Evolutionary conservation across 2,888 invertebrate genomes (phyloP), one percentile per base, ranked within the genome.

Genomic region (Xiphydria camelus): DNA sequence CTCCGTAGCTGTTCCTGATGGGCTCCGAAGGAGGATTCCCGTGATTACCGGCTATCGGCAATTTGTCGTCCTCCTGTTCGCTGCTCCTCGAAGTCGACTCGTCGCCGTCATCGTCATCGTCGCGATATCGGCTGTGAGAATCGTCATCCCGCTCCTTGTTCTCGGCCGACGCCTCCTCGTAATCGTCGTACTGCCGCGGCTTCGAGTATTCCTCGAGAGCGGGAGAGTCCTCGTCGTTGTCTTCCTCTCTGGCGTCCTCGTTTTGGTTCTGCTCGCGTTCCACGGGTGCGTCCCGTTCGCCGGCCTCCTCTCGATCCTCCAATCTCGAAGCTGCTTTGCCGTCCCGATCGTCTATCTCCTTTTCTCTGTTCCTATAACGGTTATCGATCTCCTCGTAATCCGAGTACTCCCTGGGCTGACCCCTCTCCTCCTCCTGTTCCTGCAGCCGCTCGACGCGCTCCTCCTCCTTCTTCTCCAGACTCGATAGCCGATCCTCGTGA

Each of bases 1-100:
- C 60, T 0, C 75, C 75, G 17, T 75, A 75, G 41, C 75, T 75
- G 19, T 75, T 67, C 2, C 66, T 66, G 1, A 73, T 42, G 18
- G 53, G 55, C 5, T 57, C 62, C 4, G 45, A 53, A 25, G 47
- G 36, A 12, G 43, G 45, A 1, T 50, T 49, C 34, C 37, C 37
- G n/a, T 53, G 47, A 34, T 45, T 48, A 5, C 40, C 47, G 20
- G 44, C 47, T 21, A 60, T 54, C 1, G 60, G 60, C 20, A 60
- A 29, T 25, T 48, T 37, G 12, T 38, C 32, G 6, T 26, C 43
- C 6, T 44, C 31, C 2, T 26, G 36, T 4, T 31, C 21, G 18
- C 31, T 29, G 31, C 32, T 23, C 18, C 18, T 29, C 7, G 4
- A 10, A 10, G 34, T 14, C 9, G 34, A 7, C 15, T 34, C 34